Evolutionary conservation across 2,888 invertebrate genomes (phyloP), one percentile per base, ranked within the genome.

Genomic region (Molorchus minor): DNA sequence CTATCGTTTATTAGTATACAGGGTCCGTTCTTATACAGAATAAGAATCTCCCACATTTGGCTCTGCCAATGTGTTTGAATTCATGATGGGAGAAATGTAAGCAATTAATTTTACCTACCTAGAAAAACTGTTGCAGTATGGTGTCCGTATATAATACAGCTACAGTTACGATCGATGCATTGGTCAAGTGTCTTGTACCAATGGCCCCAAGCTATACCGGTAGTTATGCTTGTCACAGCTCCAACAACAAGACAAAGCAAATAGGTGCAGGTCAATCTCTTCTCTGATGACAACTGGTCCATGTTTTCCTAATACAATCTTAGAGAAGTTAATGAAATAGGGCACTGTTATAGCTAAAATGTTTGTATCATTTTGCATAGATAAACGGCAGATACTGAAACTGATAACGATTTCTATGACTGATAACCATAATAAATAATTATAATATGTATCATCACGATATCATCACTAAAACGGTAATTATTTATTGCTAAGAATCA

Each of bases 111-210:
- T 36, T 3, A 64, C 58, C 62, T 72, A 78, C 81, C 81, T 62
- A 79, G 84, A 70, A 89, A 90, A 68, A 84, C 84, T 36, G 84
- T 84, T 51, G 81, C 84, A 12, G 87, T 86, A 69, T 85, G 84
- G 52, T 84, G 79, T 1, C 87, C 88, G 74, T 86, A 87, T 33
- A 90, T 80, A 68, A 88, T 87, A 70, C 90, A 90, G 36, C 89
- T 89, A 71, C 89, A 90, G 71, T 87, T 88, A 2, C 84, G 84
- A 67, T 87, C 86, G 0, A 84, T 83, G 67, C 89, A 89, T 41
- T 86, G 85, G 70, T 89, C 88, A 1, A 90, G 79, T 0, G 88
- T 89, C 13, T 83, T 82, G 43, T 84, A 83, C 90, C 90, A 90
- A 74, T 90, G 89, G 41, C 86, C 83, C 84, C 87, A 89, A 0